A percentile compares a stretch with the other conserved stretches of the same genome.
phyloP scores from a whole-genome alignment of 53 echinoderm and acorn worm species.

The Stichopus horrens region DNA sequence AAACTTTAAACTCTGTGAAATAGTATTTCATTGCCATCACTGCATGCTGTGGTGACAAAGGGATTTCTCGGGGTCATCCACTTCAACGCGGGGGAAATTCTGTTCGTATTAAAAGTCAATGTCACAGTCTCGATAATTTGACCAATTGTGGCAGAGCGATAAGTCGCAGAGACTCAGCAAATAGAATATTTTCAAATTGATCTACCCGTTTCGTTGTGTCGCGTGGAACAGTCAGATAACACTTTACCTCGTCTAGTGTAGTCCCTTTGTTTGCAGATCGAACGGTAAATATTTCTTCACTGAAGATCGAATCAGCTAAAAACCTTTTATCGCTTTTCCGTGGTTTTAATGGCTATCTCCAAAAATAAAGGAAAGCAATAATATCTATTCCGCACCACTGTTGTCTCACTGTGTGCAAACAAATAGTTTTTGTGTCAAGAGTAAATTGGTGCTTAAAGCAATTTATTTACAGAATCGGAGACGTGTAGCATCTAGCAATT shows the following conservation, averaged over 20 bases:
- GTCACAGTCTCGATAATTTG: constrained; percentile 40
- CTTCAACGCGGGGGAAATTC: constrained; percentile 47
- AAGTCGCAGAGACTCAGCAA: constrained; percentile 23
- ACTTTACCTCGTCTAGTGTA: constrained; percentile 23
- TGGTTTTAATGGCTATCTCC: constrained; percentile 45
- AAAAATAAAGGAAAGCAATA: constrained; percentile 45
- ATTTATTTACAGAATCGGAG: constrained; percentile 47
- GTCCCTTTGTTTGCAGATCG: constrained; percentile 45
- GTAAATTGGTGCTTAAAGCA: constrained; percentile 48
- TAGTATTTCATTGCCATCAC: constrained; percentile 44
- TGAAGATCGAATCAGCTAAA: constrained; percentile 40
- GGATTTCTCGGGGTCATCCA: constrained; percentile 37
- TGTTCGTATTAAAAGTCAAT: constrained; percentile 40
- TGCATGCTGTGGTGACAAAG: constrained; percentile 31
- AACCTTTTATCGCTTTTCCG: constrained; percentile 45
- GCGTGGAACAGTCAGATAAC: constrained; percentile 50
- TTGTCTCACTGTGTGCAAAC: constrained; percentile 47
- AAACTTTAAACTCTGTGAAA: constrained; percentile 44
- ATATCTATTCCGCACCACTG: constrained; percentile 48
- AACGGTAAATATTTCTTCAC: constrained; percentile 49
- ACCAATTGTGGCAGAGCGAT: constrained; percentile 40
- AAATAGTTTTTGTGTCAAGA: constrained; percentile 52
- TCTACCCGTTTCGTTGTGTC: constrained; percentile 45
- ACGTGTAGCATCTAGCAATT: constrained; percentile 47
- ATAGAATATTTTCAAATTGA: constrained; percentile 37